Evolutionary conservation across 2,113 vertebrate species (phyloP).

Genomic region (Amazona vittata): DNA sequence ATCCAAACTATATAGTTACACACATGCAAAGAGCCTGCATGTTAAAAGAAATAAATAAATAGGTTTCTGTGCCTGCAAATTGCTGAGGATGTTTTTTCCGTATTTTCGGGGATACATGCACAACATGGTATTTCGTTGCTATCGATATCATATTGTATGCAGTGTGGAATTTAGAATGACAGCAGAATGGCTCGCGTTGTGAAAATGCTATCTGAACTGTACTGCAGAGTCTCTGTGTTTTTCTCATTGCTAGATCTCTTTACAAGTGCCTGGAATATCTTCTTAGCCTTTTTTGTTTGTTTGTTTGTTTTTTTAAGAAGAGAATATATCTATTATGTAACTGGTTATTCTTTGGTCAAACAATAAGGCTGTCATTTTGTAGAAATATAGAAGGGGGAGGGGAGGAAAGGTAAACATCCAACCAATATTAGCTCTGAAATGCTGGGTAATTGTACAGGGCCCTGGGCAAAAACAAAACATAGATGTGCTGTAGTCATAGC

Average conservation of each 20-base stretch:
- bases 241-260: conserved; percentile 12
- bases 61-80: background rate
- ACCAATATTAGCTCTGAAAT: conserved; percentile 74
- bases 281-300: background rate
- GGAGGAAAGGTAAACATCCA: conserved; percentile 43
- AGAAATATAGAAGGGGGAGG: background rate
- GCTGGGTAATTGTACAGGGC: conserved; percentile 74
- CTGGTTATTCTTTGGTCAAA: conserved; percentile 11
- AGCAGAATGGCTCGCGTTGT: background rate
- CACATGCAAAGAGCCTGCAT: background rate
- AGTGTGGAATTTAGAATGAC: background rate
- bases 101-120: background rate
- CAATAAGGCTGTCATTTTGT: conserved; percentile 23
- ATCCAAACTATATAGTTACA: background rate
- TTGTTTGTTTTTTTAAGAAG: background rate
- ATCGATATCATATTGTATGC: background rate
- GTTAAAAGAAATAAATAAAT: background rate
- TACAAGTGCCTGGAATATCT: conserved; percentile 12
- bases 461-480: conserved; percentile 74
- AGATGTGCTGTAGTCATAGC: conserved; percentile 69
- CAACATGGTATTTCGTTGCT: background rate
- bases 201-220: conserved; percentile 9
- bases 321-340: background rate
- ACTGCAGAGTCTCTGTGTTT: background rate
- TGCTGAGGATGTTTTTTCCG: background rate